A percentile compares a stretch with the other conserved stretches of the same genome.
Evolutionary conservation across 2,888 invertebrate genomes (phyloP).

Genomic region (Drosophila demipolita): DNA sequence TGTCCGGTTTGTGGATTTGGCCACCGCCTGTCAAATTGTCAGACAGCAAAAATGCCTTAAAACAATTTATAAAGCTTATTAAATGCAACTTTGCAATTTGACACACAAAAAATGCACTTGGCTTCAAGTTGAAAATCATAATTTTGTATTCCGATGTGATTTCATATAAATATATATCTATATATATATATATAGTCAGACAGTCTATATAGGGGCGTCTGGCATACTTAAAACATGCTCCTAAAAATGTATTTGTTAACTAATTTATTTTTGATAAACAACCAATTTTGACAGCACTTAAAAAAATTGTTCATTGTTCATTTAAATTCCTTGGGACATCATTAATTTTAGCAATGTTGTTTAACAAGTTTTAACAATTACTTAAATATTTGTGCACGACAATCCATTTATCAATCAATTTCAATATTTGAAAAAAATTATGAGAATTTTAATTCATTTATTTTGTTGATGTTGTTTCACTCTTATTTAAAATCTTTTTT

Average conservation of each 20-base stretch:
- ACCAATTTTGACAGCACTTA: conserved; percentile 31
- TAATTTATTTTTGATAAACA: conserved; percentile 36
- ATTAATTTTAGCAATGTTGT: conserved; percentile 19
- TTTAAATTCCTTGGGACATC: conserved; percentile 14
- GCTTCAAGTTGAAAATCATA: conserved; percentile 40
- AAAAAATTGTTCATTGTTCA: conserved; percentile 27
- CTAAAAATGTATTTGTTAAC: conserved; percentile 39
- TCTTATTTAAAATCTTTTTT: not conserved
- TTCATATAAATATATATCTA: not conserved
- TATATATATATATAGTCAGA: not conserved
- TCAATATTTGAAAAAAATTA: not conserved
- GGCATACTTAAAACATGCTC: conserved; percentile 26
- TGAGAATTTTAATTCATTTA: not conserved
- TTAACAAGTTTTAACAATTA: not conserved
- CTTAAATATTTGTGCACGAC: not conserved
- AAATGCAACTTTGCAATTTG: conserved; percentile 53
- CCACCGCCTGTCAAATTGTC: conserved; percentile 46
- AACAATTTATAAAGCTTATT: conserved; percentile 57
- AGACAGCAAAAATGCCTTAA: conserved; percentile 51
- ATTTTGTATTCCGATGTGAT: conserved; percentile 22
- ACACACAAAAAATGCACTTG: conserved; percentile 36
- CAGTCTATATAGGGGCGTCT: conserved; percentile 35
- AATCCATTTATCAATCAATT: conserved; percentile 6
- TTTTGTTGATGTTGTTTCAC: conserved; percentile 1
- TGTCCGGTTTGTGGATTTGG: conserved; percentile 31